Evolutionary conservation across 2,888 invertebrate species (phyloP), one percentile per base, ranked within the genome.

Genomic region (Caenorhabditis sp.): DNA sequence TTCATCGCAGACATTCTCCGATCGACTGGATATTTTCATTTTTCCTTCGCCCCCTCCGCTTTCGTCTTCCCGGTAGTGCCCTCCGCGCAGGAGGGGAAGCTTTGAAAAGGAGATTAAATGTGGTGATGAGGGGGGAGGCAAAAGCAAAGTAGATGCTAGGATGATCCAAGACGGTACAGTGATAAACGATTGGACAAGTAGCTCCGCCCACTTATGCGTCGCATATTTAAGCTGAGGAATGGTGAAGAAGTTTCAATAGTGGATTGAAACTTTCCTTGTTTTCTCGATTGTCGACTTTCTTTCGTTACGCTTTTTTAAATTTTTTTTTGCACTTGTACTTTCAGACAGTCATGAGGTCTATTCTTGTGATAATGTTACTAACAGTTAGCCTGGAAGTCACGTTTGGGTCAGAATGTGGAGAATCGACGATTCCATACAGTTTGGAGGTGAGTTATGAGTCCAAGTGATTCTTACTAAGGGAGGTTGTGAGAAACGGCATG

Each of bases 391-490:
- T 28, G 19, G 35, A 63, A n/a, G 24, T 16, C 0, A 38, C 28
- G 7, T 28, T n/a, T n/a, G 58, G 16, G 14, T 73, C 80, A 41
- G 80, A 80, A 47, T 89, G 89, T 74, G 89, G 89, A 59, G 85
- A 87, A 31, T 85, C 88, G 0, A 76, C 86, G 2, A 86, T 89
- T 56, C 89, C 89, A n/a, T 89, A 66, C 77, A 87, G 87, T 70
- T 84, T 89, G 31, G 88, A 89, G 85, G 89, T 89, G n/a, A 56
- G 70, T 59, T 58, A 3, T 54, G 7, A n/a, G n/a, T n/a, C n/a
- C n/a, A n/a, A n/a, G n/a, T n/a, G n/a, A n/a, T n/a, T n/a, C n/a
- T n/a, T n/a, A n/a, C n/a, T n/a, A n/a, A n/a, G n/a, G n/a, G n/a
- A n/a, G n/a, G n/a, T n/a, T n/a, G n/a, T n/a, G n/a, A n/a, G n/a